Evolutionary conservation across 2,888 invertebrate species (phyloP), one percentile per base, ranked within the genome.

Genomic region (Sarcophaga caerulescens): DNA sequence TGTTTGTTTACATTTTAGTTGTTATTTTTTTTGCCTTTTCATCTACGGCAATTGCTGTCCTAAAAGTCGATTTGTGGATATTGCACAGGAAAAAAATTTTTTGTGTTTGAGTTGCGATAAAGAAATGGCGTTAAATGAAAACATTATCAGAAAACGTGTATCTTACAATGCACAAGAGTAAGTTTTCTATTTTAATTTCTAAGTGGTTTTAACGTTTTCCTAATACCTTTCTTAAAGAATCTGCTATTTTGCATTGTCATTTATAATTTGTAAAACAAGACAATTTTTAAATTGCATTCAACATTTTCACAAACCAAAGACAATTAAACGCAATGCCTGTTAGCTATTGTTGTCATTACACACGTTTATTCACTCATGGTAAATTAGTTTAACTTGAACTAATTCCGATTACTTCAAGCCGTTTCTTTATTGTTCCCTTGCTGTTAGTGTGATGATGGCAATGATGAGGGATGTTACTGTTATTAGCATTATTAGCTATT

Each of bases 191-290:
- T 76, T 0, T 19, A 44, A 25, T 68, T 59, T 19, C 17, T 77
- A 1, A 6, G n/a, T 69, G 44, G 12, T 35, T 63, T 35, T n/a
- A 11, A 25, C 59, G n/a, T 57, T 59, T n/a, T 44, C 60, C 45
- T 60, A 60, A 6, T 19, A 10, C 0, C 14, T 45, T 52, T 14
- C 1, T 57, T 70, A 8, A 23, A 6, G 11, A 23, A 70, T 47
- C 59, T 69, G 19, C 1, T 68, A 25, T 11, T 25, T 63, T 59
- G 23, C 57, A 62, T 69, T 86, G 81, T 84, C 85, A 84, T 69
- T 83, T 73, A 65, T 77, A 85, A 81, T 86, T 86, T 86, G 81
- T 84, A 74, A 70, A 86, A 81, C 73, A 84, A 70, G 66, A 77
- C 35, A 77, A 78, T 77, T 83, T 84, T 47, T 25, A 79, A 74